Evolutionary conservation across 1,140 invertebrate genomes (phyloP).

Genomic region (Calosoma granatense): DNA sequence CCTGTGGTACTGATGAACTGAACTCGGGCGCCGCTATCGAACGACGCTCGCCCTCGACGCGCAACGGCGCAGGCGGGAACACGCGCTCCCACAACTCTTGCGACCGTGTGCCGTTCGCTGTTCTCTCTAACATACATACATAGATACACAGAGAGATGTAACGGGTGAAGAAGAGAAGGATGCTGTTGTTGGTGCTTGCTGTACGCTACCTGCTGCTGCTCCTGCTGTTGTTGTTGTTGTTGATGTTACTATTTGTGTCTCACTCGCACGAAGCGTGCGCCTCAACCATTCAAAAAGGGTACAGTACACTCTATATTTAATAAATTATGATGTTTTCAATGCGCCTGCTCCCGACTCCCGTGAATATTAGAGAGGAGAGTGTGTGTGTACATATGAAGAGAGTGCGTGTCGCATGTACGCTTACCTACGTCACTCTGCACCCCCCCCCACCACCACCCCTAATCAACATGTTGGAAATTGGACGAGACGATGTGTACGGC

Average conservation of each 20-base stretch:
- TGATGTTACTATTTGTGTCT: too few species aligned
- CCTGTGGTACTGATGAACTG: not conserved
- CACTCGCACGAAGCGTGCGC: too few species aligned
- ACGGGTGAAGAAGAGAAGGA: too few species aligned
- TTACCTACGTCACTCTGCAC: too few species aligned
- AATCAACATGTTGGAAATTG: not conserved
- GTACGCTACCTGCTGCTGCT: not conserved
- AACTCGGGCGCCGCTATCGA: not conserved
- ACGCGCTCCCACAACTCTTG: not conserved
- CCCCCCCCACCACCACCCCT: too few species aligned
- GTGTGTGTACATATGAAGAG: too few species aligned
- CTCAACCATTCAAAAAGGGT: not conserved
- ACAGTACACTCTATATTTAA: not conserved
- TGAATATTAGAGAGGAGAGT: too few species aligned
- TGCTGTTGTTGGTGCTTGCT: too few species aligned
- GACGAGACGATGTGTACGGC: not conserved
- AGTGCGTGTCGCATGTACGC: too few species aligned
- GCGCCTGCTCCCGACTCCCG: too few species aligned
- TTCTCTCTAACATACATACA: too few species aligned
- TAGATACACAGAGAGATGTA: too few species aligned
- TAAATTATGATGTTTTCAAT: not conserved
- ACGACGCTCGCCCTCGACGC: not conserved
- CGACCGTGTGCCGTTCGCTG: not conserved
- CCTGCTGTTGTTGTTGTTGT: not conserved
- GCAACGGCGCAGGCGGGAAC: not conserved